These are phyloP conservation scores for Chironex yamaguchii DNA, from an alignment of 30 jellyfish, hydroid and myxozoan genomes.

Conservation along the genomic window DNA sequence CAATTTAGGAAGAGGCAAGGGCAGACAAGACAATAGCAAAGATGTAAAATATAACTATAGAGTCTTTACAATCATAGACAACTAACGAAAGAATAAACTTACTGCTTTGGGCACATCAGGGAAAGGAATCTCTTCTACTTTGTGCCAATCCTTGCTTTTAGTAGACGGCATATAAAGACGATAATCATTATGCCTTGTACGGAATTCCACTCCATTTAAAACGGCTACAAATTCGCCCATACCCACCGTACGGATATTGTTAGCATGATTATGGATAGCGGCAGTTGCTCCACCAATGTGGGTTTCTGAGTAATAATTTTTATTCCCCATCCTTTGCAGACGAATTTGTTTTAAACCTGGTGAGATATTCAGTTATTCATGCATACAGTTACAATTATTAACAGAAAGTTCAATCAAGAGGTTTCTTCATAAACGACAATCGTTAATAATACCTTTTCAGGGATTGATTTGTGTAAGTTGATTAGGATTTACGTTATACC, in stretches of 20 bases:
- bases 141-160: constrained; percentile 53
- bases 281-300: constrained; percentile 86
- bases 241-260: constrained; percentile 89
- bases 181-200: constrained; percentile 94
- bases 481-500: too few species aligned
- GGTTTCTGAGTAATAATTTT: constrained; percentile 67
- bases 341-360: constrained; percentile 85
- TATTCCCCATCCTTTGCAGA: constrained; percentile 59
- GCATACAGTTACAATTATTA: too few species aligned
- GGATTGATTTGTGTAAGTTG: too few species aligned
- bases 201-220: constrained; percentile 94
- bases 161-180: constrained; percentile 86
- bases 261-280: constrained; percentile 95
- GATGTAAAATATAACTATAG: too few species aligned
- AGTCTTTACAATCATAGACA: too few species aligned
- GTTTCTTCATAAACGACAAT: too few species aligned
- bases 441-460: too few species aligned
- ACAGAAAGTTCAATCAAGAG: too few species aligned
- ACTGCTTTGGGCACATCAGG: constrained; percentile 94
- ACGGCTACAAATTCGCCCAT: constrained; percentile 96
- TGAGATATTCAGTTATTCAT: too few species aligned
- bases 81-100: too few species aligned
- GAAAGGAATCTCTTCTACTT: constrained; percentile 69
- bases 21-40: too few species aligned
- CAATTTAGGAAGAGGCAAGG: too few species aligned